These are phyloP conservation scores for Dasysyrphus tricinctus DNA, from an alignment of 2,888 invertebrate species.

Conservation along the genomic window DNA sequence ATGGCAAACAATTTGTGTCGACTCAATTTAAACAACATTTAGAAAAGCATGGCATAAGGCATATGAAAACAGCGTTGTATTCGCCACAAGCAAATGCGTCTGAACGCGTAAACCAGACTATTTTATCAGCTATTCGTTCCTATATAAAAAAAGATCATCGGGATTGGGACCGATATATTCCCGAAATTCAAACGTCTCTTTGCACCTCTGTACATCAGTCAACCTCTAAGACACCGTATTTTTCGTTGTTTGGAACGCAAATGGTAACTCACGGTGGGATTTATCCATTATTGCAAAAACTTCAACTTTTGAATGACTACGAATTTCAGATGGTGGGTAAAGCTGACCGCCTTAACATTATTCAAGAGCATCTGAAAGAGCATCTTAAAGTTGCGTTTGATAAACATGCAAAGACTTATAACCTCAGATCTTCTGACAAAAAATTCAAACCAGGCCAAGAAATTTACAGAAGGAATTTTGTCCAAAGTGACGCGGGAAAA, in stretches of 20 bases:
- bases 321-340: neutral
- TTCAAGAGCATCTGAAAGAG: neutral
- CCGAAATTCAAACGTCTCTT: slow-evolving; percentile 50
- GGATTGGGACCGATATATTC: slow-evolving; percentile 61
- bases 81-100: slow-evolving; percentile 80
- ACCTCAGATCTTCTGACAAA: neutral
- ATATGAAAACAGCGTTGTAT: slow-evolving; percentile 75
- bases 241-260: neutral
- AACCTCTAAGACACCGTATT: slow-evolving; percentile 17
- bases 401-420: neutral
- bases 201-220: slow-evolving; percentile 49
- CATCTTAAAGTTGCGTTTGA: neutral
- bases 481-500: neutral
- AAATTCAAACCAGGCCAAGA: slow-evolving; percentile 3
- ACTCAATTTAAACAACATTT: slow-evolving; percentile 51
- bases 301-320: slow-evolving; percentile 24
- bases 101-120: slow-evolving; percentile 78
- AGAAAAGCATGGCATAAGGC: slow-evolving; percentile 34
- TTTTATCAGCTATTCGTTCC: slow-evolving; percentile 77
- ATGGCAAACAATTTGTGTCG: slow-evolving; percentile 76
- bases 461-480: neutral
- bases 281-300: slow-evolving; percentile 29
- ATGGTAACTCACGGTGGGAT: neutral
- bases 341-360: neutral
- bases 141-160: slow-evolving; percentile 63